Evolutionary conservation across 92 coral and sea anemone genomes (phyloP), one percentile per base, ranked within the genome.

Genomic region (Siderastrea siderea): DNA sequence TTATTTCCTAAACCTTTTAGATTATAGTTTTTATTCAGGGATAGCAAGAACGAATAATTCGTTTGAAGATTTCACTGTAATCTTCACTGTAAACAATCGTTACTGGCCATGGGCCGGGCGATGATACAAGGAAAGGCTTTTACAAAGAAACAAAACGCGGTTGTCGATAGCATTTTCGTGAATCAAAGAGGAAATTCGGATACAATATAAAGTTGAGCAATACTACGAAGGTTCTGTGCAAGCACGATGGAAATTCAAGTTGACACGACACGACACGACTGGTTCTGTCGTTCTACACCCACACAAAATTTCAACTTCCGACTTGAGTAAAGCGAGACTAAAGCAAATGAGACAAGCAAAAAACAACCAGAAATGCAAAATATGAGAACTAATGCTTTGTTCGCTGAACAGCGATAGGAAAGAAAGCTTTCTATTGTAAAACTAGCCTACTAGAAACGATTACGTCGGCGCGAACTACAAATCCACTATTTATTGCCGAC

Each of bases 241-340:
- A 17, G 47, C 6, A 57, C 54, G 47, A 26, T 64, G 53, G 78
- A 57, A 71, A 69, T 55, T 17, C 55, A 55, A 47, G 58, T 45
- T 71, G 86, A 82, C 86, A 82, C 78, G 77, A 82, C 86, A 82
- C 78, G 77, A 82, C 68, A 82, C 49, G 57, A 70, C 86, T 70
- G 12, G 78, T 71, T 47, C 78, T 14, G 68, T 58, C 64, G 68
- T 52, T 13, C 38, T 57, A 71, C 76, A 68, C 86, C 68, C 76
- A 52, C 76, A 81, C 66, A 77, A 46, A 55, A 57, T 82, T 82
- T 82, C 86, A 82, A 82, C 86, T 82, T 82, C 86, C 86, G 86
- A 82, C 77, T 82, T 47, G 69, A 13, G 47, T 17, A 57, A 57
- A 47, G 45, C 55, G 67, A 17, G 44, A 70, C 53, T 68, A 44